Evolutionary conservation across 2,888 invertebrate genomes (phyloP).

Genomic region (Phorcus lineatus): DNA sequence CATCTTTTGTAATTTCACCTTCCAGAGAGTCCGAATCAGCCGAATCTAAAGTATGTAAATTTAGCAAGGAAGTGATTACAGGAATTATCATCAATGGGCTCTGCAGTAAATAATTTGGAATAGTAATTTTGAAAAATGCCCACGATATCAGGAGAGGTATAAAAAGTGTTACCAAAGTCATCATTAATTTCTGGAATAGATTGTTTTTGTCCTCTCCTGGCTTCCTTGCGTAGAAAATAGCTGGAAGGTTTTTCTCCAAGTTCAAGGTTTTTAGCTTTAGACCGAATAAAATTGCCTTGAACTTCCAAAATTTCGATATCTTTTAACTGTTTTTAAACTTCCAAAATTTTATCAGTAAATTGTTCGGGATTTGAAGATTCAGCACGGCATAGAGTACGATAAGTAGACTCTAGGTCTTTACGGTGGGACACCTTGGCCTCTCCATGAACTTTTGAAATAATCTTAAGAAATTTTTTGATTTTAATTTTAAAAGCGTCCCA

Average conservation of each 20-base stretch:
- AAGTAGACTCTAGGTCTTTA: neutral
- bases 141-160: slow-evolving; percentile 14
- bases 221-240: slow-evolving; percentile 29
- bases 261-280: slow-evolving; percentile 12
- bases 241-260: slow-evolving; percentile 20
- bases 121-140: slow-evolving; percentile 1
- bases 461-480: neutral
- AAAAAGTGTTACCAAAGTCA: neutral
- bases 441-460: neutral
- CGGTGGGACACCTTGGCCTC: neutral
- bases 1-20: neutral
- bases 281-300: slow-evolving; percentile 17
- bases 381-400: neutral
- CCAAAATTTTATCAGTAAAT: neutral
- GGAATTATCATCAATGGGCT: slow-evolving; percentile 20
- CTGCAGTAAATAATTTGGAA: neutral
- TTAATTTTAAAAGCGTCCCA: neutral
- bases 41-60: slow-evolving; percentile 15
- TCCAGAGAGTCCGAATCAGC: neutral
- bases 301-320: neutral
- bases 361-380: neutral
- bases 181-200: slow-evolving; percentile 2
- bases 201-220: neutral
- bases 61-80: slow-evolving; percentile 4
- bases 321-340: neutral